Evolutionary conservation across 1,140 invertebrate species (phyloP).

Genomic region (Drosophila insularis): DNA sequence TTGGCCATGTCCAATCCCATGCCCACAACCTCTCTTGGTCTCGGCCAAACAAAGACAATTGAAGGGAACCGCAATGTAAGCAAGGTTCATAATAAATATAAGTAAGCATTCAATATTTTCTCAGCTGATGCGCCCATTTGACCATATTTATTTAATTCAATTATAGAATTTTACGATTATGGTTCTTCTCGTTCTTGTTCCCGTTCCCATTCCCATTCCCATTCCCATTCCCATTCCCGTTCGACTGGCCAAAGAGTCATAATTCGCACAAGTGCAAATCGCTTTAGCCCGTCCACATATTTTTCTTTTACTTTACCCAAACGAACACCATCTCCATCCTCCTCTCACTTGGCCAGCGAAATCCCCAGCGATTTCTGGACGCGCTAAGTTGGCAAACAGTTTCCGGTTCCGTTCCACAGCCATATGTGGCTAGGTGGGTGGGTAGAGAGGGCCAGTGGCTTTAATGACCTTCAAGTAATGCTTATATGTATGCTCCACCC

Average conservation of each 20-base stretch:
- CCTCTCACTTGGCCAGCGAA: slow-evolving; percentile 14
- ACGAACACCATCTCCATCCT: too few relatives aligned
- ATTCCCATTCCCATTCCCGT: too few relatives aligned
- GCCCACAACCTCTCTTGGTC: not conserved
- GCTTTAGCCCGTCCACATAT: slow-evolving; percentile 34
- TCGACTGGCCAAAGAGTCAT: slow-evolving; percentile 56
- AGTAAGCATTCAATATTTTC: slow-evolving; percentile 61
- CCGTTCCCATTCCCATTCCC: too few relatives aligned
- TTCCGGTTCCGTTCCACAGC: slow-evolving; percentile 68
- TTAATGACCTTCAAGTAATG: slow-evolving; percentile 64
- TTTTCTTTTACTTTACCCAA: not conserved
- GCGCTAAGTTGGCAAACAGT: slow-evolving; percentile 76
- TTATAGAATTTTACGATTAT: slow-evolving; percentile 81
- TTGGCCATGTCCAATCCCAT: not conserved
- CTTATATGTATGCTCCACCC: slow-evolving; percentile 37
- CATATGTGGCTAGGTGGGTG: slow-evolving; percentile 53
- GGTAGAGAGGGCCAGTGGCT: slow-evolving; percentile 14
- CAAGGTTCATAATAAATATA: slow-evolving; percentile 54
- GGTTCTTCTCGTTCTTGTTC: slow-evolving; percentile 10
- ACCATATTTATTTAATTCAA: slow-evolving; percentile 78
- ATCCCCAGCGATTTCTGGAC: slow-evolving; percentile 64
- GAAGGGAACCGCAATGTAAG: slow-evolving; percentile 43
- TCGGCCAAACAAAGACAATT: not conserved
- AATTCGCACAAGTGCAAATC: slow-evolving; percentile 78
- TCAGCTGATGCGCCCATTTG: slow-evolving; percentile 64